These are phyloP conservation scores for Calidris pugnax DNA, from an alignment of 2,113 vertebrate genomes.

Conservation along the genomic window DNA sequence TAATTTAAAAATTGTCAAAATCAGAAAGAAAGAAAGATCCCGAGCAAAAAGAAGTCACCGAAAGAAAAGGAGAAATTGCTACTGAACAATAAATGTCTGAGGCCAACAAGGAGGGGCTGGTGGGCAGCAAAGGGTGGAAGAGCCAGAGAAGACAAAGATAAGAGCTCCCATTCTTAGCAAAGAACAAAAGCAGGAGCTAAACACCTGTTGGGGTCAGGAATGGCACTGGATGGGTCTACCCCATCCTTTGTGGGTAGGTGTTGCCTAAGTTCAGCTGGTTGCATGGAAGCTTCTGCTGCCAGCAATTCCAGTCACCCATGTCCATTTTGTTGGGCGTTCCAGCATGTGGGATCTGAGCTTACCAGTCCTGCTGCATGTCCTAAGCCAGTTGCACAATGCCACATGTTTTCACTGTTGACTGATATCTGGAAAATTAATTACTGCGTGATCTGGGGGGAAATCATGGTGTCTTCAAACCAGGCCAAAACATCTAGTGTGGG, in stretches of 20 bases:
- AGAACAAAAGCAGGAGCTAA: background rate
- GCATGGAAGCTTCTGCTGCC: background rate
- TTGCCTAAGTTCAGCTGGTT: background rate
- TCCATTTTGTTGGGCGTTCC: background rate
- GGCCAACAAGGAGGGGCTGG: background rate
- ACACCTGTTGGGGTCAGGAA: background rate
- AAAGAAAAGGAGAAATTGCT: background rate
- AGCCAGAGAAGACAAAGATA: background rate
- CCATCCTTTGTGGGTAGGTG: background rate
- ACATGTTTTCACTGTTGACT: background rate
- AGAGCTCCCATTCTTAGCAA: background rate
- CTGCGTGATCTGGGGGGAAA: background rate
- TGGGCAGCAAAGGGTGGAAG: background rate
- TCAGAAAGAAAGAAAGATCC: slow-evolving; percentile 18
- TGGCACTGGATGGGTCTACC: rapidly evolving
- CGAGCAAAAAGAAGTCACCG: background rate
- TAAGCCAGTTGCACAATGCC: background rate
- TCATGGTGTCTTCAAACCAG: rapidly evolving
- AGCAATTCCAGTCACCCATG: rapidly evolving
- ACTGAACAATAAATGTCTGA: background rate
- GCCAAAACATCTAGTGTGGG: background rate
- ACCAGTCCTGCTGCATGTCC: background rate
- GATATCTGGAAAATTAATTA: background rate
- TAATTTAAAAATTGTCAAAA: slow-evolving; percentile 55
- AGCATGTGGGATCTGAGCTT: rapidly evolving